Conservation (phyloP, 1,140 invertebrate genomes). For the Dendrolimus kikuchii region DNA sequence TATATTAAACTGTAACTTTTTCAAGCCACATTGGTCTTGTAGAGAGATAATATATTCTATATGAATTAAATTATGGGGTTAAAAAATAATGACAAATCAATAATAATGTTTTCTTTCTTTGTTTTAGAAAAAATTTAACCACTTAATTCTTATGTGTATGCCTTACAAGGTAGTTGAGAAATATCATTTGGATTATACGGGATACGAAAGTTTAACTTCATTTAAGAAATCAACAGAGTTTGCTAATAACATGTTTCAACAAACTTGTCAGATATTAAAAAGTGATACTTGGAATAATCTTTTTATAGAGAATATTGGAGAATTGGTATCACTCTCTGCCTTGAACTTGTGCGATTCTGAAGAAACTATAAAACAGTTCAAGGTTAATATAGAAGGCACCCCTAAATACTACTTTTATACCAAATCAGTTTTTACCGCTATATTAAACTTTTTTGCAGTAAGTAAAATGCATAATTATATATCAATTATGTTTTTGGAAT, state of each 20-base stretch:
- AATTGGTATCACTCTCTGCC: constrained; percentile 37
- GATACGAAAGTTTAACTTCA: background rate
- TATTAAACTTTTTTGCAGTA: constrained; percentile 56
- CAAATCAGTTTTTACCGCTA: constrained; percentile 39
- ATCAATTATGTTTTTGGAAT: too few species aligned
- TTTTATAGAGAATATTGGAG: constrained; percentile 47
- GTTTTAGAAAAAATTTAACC: constrained; percentile 43
- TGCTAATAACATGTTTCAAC: constrained; percentile 39
- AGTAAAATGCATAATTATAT: constrained; percentile 15
- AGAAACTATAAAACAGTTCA: constrained; percentile 27
- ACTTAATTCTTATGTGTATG: constrained; percentile 39
- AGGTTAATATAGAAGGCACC: constrained; percentile 19
- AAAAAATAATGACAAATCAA: background rate
- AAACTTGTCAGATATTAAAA: constrained; percentile 33
- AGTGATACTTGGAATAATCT: constrained; percentile 46
- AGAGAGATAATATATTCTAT: too few species aligned
- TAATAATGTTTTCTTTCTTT: constrained; percentile 1
- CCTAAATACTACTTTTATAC: constrained; percentile 31
- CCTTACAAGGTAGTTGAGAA: constrained; percentile 49
- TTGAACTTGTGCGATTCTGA: constrained; percentile 31
- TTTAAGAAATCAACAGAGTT: constrained; percentile 18
- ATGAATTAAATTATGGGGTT: background rate
- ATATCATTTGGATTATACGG: constrained; percentile 24
- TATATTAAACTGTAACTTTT: too few species aligned
- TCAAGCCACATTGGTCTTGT: too few species aligned